Conservation (phyloP, 1,140 invertebrate genomes). For the Camponotus vicinus region DNA sequence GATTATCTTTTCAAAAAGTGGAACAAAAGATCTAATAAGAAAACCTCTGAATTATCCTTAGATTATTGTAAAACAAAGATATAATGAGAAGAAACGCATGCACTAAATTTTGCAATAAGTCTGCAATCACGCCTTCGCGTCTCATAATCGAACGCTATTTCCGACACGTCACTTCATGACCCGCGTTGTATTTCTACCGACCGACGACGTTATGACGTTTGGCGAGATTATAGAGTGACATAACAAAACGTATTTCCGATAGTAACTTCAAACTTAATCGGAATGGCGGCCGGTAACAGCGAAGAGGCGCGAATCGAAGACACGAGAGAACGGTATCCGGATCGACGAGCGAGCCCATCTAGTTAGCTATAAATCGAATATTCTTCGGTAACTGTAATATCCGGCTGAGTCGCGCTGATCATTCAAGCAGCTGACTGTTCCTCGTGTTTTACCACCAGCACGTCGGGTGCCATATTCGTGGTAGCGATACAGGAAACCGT, state of each 20-base stretch:
- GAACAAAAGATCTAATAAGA: neutral
- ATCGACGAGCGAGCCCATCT: slow-evolving; percentile 66
- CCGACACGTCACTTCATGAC: neutral
- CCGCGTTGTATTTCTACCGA: neutral
- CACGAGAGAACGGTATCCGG: slow-evolving; percentile 54
- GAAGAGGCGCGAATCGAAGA: slow-evolving; percentile 53
- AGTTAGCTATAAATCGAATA: slow-evolving; percentile 81
- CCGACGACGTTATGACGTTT: slow-evolving; percentile 9
- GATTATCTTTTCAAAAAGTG: too few relatives aligned
- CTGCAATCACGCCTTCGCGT: neutral
- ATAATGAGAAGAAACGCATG: neutral
- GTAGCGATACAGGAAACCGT: slow-evolving; percentile 66
- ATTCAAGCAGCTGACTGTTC: slow-evolving; percentile 74
- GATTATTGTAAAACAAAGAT: neutral
- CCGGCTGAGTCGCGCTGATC: slow-evolving; percentile 66
- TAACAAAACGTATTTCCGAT: slow-evolving; percentile 58
- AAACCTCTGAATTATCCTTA: neutral
- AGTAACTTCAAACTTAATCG: slow-evolving; percentile 51
- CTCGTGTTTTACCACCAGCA: slow-evolving; percentile 75
- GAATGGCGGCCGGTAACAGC: slow-evolving; percentile 37
- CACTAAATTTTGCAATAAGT: neutral
- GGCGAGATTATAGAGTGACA: slow-evolving; percentile 23
- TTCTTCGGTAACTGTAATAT: slow-evolving; percentile 81
- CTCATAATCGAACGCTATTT: slow-evolving; percentile 11
- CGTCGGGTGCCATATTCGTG: slow-evolving; percentile 65